Evolutionary conservation across 2,113 vertebrate species (phyloP), one percentile per base, ranked within the genome.

Genomic region (Ginglymostoma cirratum): DNA sequence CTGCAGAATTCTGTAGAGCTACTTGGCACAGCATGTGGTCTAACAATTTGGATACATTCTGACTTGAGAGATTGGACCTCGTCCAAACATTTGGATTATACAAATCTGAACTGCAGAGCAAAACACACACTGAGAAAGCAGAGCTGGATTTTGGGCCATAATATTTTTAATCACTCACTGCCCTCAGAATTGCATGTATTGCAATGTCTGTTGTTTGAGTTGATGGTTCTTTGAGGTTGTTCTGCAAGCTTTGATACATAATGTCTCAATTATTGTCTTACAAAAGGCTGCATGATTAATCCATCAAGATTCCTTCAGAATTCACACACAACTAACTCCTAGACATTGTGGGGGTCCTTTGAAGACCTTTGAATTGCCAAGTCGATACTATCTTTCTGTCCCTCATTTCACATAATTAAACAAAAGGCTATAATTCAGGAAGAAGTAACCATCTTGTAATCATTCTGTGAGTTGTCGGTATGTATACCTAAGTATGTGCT

Each of bases 31-130:
- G 23, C 85, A 27, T 87, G 85, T 52, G 23, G 45, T 87, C 86
- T 48, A 5, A 55, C 86, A 89, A 55, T 55, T 89, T 89, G 86
- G 86, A 89, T 30, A 30, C 42, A 19, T 52, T 87, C 45, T 27
- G 85, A 87, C 85, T 87, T 52, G 48, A 52, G 85, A 52, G 7
- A 52, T 30, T 52, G 85, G 45, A 87, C 85, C 23, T 2, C 45
- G 48, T 87, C 85, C 85, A 87, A 52, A 90, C 52, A 90, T 90
- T 61, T 90, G 87, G 27, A 90, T 90, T 90, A 90, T 34, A 52
- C 45, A 34, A 34, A 61, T 55, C 52, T 90, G 52, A 90, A 90
- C 30, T 34, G 52, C 52, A 30, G 52, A 90, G 55, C 30, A 90
- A 90, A 90, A 55, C 55, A 30, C 55, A 30, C 52, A n/a, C 27